Conservation (phyloP, 2,797 vertebrate species). For the Sphenodon punctatus region DNA sequence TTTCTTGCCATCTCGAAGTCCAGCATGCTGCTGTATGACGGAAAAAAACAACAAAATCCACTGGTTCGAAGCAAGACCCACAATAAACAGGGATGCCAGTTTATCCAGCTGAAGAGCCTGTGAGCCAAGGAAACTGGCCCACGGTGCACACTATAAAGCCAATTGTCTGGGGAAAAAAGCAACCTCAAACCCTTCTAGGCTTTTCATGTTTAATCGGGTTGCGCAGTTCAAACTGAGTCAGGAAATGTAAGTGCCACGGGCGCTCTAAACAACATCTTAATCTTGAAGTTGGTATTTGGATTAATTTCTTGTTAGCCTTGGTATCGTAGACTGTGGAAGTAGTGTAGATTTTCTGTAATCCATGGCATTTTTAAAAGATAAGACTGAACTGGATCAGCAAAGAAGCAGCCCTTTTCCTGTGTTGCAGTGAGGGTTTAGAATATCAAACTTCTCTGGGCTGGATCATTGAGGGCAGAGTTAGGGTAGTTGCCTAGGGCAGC, state of each 20-base stretch:
- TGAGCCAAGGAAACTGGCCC: constrained; percentile 28
- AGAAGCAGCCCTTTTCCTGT: too few species aligned
- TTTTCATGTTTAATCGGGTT: constrained; percentile 41
- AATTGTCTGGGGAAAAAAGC: constrained; percentile 49
- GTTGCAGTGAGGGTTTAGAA: constrained; percentile 60
- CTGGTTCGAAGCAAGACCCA: constrained; percentile 16
- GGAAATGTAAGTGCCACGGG: constrained; percentile 54
- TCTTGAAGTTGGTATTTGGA: too few species aligned
- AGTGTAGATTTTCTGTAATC: constrained; percentile 54
- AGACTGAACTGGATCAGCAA: constrained; percentile 55
- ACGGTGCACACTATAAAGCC: constrained; percentile 51
- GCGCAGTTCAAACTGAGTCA: constrained; percentile 26
- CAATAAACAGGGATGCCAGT: not conserved
- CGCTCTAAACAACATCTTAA: constrained; percentile 50
- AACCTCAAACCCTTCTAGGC: not conserved
- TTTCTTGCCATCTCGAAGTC: constrained; percentile 33
- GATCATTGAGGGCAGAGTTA: constrained; percentile 12
- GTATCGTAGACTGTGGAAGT: constrained; percentile 62
- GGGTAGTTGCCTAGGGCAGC: constrained; percentile 65
- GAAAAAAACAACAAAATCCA: constrained; percentile 37
- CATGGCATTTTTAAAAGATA: constrained; percentile 62
- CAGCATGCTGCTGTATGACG: not conserved
- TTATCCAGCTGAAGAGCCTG: constrained; percentile 25
- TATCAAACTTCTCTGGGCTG: constrained; percentile 51
- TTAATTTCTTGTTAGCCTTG: too few species aligned